Evolutionary conservation across 2,113 vertebrate genomes (phyloP).

Genomic region (Carlito syrichta): DNA sequence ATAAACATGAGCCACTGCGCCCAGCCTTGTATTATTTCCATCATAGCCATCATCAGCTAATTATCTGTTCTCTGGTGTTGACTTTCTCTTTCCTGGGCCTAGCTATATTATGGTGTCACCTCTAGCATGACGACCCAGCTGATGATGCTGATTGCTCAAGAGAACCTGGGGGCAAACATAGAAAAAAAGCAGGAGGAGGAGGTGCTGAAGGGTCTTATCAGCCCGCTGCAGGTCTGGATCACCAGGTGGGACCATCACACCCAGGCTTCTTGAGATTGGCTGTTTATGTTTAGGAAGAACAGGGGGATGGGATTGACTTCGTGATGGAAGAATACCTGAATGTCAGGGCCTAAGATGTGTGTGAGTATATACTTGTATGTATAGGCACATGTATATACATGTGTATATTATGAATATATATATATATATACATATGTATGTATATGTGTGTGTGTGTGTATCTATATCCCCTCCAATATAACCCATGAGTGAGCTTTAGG

Average conservation of each 20-base stretch:
- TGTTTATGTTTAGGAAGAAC: background rate
- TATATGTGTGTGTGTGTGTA: background rate
- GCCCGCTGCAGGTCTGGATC: conserved; percentile 91
- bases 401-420: too few relatives aligned
- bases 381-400: background rate
- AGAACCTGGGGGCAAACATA: conserved; percentile 84
- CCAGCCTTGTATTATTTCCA: too few relatives aligned
- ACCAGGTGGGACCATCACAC: conserved; percentile 82
- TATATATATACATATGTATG: too few relatives aligned
- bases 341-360: background rate
- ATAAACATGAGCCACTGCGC: too few relatives aligned
- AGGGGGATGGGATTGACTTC: background rate
- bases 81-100: conserved; percentile 44
- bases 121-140: conserved; percentile 83
- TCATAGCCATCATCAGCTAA: background rate
- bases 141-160: conserved; percentile 86
- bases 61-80: background rate
- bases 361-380: background rate
- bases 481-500: background rate
- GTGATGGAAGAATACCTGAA: background rate
- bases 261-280: background rate
- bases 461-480: background rate
- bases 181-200: conserved; percentile 81
- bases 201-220: conserved; percentile 68
- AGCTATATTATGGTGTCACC: conserved; percentile 90